Evolutionary conservation across 2,113 vertebrate genomes (phyloP).

Genomic region (Centrocercus urophasianus): DNA sequence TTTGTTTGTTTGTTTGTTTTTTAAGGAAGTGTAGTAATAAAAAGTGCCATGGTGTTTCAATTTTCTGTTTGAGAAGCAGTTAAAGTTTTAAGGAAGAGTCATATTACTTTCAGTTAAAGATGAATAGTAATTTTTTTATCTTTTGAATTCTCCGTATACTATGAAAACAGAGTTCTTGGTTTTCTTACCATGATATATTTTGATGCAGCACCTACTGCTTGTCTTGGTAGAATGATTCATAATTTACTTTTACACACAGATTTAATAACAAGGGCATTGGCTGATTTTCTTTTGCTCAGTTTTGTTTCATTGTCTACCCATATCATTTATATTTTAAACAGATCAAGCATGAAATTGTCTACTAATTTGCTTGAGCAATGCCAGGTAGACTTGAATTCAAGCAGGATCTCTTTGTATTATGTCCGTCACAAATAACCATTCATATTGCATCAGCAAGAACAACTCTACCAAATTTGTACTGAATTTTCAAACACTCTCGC

Average conservation of each 20-base stretch:
- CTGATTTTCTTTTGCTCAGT: not conserved
- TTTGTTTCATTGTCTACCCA: not conserved
- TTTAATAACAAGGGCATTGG: not conserved
- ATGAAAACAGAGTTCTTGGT: not conserved
- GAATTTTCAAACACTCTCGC: not conserved
- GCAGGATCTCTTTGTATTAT: not conserved
- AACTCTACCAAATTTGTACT: not conserved
- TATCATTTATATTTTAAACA: not conserved
- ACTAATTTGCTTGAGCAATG: not conserved
- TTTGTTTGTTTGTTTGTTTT: not conserved
- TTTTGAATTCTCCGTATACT: not conserved
- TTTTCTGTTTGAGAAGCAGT: not conserved
- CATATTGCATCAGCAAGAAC: not conserved
- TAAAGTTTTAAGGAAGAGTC: not conserved
- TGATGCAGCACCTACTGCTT: not conserved
- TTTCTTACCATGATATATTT: not conserved
- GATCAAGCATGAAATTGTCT: not conserved
- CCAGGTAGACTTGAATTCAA: not conserved
- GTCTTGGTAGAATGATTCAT: not conserved
- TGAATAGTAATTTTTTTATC: not conserved
- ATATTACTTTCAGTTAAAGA: not conserved
- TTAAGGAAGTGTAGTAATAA: not conserved
- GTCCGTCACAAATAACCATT: not conserved
- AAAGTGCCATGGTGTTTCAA: not conserved
- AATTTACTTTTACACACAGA: not conserved